Evolutionary conservation across 2,797 vertebrate species (phyloP).

Genomic region (Esox masquinongy): DNA sequence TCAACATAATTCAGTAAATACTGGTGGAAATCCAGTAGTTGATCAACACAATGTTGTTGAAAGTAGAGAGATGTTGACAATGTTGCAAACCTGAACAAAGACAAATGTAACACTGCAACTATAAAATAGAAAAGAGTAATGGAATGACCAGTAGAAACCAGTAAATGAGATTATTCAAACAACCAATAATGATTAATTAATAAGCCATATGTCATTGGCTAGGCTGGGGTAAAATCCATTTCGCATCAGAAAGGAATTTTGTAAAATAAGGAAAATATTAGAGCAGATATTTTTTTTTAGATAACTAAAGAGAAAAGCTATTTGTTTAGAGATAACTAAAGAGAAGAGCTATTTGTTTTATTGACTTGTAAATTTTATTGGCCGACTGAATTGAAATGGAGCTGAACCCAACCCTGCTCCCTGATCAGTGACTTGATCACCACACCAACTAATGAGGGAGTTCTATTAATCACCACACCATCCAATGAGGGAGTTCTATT

Average conservation of each 20-base stretch:
- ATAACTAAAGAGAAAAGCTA: background rate
- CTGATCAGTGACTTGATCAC: too few relatives aligned
- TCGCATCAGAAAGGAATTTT: background rate
- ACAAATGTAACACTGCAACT: slow-evolving; percentile 15
- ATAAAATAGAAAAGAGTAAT: slow-evolving; percentile 19
- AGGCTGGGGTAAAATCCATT: background rate
- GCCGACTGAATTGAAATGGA: background rate
- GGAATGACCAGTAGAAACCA: slow-evolving; percentile 31
- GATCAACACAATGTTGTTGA: too few relatives aligned
- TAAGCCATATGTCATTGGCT: slow-evolving; percentile 25
- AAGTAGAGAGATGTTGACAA: background rate
- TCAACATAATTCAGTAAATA: background rate
- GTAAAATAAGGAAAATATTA: too few relatives aligned
- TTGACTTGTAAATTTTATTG: background rate
- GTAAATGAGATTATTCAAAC: slow-evolving; percentile 32
- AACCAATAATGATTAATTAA: slow-evolving; percentile 18
- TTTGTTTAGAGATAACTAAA: background rate
- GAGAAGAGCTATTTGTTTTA: background rate
- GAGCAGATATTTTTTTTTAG: too few relatives aligned
- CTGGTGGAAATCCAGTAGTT: background rate
- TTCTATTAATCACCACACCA: too few relatives aligned
- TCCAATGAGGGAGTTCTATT: too few relatives aligned
- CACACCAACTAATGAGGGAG: too few relatives aligned
- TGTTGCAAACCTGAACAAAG: background rate
- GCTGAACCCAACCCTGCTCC: background rate